These are phyloP conservation scores for Hippocampus barbouri DNA, from an alignment of 2,113 vertebrate species.

Conservation along the genomic window DNA sequence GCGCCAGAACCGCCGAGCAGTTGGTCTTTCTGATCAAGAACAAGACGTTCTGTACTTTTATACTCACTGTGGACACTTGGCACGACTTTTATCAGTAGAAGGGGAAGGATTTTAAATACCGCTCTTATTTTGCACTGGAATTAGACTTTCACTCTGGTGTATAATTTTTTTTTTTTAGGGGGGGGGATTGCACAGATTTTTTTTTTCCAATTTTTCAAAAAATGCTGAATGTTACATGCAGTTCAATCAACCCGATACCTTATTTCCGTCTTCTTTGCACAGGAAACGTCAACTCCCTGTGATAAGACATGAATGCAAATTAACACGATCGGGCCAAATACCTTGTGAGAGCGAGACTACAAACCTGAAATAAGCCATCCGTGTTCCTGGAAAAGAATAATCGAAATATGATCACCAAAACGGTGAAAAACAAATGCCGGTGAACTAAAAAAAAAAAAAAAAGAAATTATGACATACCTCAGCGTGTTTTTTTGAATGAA, in stretches of 20 bases:
- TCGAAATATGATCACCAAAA: not conserved
- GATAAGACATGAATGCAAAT: conserved; percentile 1
- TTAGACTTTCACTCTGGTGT: too few relatives aligned
- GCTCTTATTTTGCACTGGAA: too few relatives aligned
- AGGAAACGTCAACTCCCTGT: conserved; percentile 49
- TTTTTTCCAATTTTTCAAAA: not conserved
- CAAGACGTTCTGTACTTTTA: not conserved
- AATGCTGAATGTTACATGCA: not conserved
- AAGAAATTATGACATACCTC: not conserved
- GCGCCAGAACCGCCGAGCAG: conserved; percentile 44
- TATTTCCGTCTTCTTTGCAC: conserved; percentile 22
- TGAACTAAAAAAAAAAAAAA: not conserved
- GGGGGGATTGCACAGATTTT: too few relatives aligned
- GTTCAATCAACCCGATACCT: conserved; percentile 28
- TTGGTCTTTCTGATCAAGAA: conserved; percentile 26
- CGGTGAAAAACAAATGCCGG: not conserved
- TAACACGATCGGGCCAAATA: not conserved
- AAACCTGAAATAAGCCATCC: conserved; percentile 42
- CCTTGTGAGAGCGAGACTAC: conserved; percentile 2
- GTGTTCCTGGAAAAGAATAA: conserved; percentile 15
- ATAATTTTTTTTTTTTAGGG: too few relatives aligned
- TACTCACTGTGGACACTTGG: not conserved
- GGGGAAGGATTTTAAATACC: too few relatives aligned
- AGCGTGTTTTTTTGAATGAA: not conserved
- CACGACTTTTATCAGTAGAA: not conserved